These are phyloP conservation scores for Callosobruchus maculatus DNA, from an alignment of 2,888 invertebrate genomes.

Conservation along the genomic window DNA sequence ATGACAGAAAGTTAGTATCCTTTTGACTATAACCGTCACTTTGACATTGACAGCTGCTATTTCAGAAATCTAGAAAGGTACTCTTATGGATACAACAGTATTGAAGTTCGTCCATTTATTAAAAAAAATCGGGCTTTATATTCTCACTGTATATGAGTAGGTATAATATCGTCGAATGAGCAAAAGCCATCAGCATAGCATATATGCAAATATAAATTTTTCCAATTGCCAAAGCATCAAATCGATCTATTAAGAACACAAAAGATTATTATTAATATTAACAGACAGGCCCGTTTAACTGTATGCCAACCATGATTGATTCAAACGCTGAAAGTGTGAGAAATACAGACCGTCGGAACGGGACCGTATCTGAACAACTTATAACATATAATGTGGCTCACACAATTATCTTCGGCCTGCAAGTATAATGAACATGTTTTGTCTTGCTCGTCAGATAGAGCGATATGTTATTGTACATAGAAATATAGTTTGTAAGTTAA, in stretches of 20 bases:
- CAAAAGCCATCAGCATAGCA: not conserved
- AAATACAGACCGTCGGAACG: not conserved
- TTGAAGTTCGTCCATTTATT: too few species aligned
- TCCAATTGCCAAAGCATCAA: not conserved
- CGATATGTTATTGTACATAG: too few species aligned
- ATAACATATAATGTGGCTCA: not conserved
- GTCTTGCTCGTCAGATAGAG: not conserved
- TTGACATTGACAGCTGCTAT: too few species aligned
- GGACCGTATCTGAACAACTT: not conserved
- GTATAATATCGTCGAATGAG: not conserved
- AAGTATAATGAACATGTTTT: not conserved
- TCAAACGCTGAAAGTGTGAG: not conserved
- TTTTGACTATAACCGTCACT: too few species aligned
- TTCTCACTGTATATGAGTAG: too few species aligned
- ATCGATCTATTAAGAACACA: not conserved
- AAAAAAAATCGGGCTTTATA: too few species aligned
- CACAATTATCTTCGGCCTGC: not conserved
- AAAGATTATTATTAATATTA: not conserved
- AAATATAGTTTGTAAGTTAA: too few species aligned
- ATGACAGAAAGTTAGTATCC: too few species aligned
- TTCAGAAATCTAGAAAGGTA: too few species aligned
- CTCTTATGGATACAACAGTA: too few species aligned
- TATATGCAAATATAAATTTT: not conserved
- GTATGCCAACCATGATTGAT: not conserved
- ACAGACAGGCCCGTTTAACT: not conserved